Conservation (phyloP, 1,140 invertebrate genomes). For the Pentalonia nigronervosa region DNA sequence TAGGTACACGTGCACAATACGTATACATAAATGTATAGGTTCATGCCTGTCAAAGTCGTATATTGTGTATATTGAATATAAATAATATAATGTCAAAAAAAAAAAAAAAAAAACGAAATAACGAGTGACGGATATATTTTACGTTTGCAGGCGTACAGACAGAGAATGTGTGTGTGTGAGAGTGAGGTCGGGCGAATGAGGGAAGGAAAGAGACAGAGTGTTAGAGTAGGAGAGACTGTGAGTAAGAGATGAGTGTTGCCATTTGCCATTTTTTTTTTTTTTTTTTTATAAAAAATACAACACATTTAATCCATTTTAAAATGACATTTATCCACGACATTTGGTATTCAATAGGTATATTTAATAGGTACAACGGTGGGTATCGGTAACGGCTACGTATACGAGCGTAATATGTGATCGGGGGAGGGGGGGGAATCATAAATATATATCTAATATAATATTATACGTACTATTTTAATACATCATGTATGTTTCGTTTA, state of each 20-base stretch:
- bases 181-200: neutral
- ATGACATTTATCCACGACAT: neutral
- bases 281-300: neutral
- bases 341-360: neutral
- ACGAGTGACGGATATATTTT: neutral
- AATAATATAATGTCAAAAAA: neutral
- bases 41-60: neutral
- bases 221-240: too few species aligned
- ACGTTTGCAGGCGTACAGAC: neutral
- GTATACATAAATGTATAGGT: neutral
- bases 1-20: neutral
- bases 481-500: too few species aligned
- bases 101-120: neutral
- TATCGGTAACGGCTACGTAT: neutral
- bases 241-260: neutral
- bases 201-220: neutral
- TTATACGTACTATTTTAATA: too few species aligned
- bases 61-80: neutral
- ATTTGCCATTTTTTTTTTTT: neutral
- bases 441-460: too few species aligned
- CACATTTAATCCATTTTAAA: constrained; percentile 5
- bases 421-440: neutral
- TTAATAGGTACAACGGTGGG: neutral
- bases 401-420: neutral
- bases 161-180: neutral